These are phyloP conservation scores for Andrena bucephala DNA, from an alignment of 2,888 invertebrate species.

Conservation along the genomic window DNA sequence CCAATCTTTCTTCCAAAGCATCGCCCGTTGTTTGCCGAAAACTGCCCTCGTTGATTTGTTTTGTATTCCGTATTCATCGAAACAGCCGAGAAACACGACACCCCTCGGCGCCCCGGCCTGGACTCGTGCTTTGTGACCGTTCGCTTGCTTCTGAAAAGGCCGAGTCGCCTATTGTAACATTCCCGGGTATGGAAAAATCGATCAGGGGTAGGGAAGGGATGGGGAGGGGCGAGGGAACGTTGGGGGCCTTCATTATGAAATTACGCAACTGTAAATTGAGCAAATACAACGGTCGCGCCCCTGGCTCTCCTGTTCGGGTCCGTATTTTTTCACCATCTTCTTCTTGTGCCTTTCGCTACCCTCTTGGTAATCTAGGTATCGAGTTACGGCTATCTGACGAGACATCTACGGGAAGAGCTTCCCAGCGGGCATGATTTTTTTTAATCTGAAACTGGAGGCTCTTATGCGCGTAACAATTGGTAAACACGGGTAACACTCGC, in stretches of 20 bases:
- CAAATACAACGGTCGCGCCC: slow-evolving; percentile 80
- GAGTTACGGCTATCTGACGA: slow-evolving; percentile 80
- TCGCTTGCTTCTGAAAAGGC: slow-evolving; percentile 76
- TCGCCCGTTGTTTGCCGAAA: slow-evolving; percentile 16
- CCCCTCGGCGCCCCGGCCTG: slow-evolving; percentile 50
- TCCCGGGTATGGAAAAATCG: slow-evolving; percentile 57
- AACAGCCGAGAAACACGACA: slow-evolving; percentile 76
- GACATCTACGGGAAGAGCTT: slow-evolving; percentile 76
- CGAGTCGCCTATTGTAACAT: slow-evolving; percentile 62
- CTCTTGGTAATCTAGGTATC: slow-evolving; percentile 71
- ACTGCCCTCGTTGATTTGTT: slow-evolving; percentile 45
- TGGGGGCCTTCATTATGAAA: slow-evolving; percentile 80
- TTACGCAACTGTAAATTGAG: slow-evolving; percentile 84
- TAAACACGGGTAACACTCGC: slow-evolving; percentile 7
- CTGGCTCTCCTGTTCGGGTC: slow-evolving; percentile 69
- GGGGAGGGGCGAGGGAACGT: slow-evolving; percentile 69
- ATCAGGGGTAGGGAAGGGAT: slow-evolving; percentile 63
- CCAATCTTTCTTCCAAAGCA: not conserved
- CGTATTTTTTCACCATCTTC: slow-evolving; percentile 72
- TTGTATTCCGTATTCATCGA: slow-evolving; percentile 67
- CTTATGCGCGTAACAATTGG: slow-evolving; percentile 34
- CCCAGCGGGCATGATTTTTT: slow-evolving; percentile 31
- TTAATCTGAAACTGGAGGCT: slow-evolving; percentile 5
- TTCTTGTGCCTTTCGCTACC: slow-evolving; percentile 42
- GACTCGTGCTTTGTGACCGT: slow-evolving; percentile 71